phyloP scores from a whole-genome alignment of 2,797 vertebrate species.

The Phataginus tetradactyla region DNA sequence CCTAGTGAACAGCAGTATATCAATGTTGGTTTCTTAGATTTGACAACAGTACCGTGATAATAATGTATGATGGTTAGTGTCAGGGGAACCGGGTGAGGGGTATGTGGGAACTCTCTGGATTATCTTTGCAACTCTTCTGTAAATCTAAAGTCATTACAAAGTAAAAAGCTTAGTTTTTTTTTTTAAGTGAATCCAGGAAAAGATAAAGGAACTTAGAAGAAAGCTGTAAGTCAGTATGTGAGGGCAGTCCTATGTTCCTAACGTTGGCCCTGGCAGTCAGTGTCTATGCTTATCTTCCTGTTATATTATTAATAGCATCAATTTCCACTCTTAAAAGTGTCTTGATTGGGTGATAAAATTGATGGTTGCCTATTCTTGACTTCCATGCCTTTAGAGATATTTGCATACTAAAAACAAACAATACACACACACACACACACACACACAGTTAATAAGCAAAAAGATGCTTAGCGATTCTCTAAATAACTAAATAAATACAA shows the following conservation, averaged over 20 bases:
- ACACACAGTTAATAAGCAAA: neutral
- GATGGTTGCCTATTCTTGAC: neutral
- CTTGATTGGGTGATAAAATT: neutral
- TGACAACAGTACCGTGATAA: neutral
- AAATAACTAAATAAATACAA: slow-evolving; percentile 34
- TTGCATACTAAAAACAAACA: neutral
- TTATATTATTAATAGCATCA: neutral
- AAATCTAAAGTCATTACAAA: neutral
- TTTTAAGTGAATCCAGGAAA: neutral
- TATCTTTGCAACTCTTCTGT: neutral
- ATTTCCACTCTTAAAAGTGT: neutral
- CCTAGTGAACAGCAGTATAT: too few relatives aligned
- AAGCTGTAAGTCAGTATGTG: neutral
- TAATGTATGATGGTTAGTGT: neutral
- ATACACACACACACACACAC: neutral
- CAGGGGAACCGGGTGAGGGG: neutral
- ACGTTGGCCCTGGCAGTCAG: neutral
- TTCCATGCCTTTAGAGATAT: neutral
- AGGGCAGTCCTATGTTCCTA: fast-evolving
- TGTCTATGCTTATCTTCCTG: neutral
- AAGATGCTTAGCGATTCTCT: neutral
- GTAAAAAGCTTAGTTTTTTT: neutral
- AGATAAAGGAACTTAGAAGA: neutral
- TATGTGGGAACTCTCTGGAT: neutral
- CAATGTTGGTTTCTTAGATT: neutral